phyloP scores from a whole-genome alignment of 2,888 invertebrate species.

The Molanna angustata region DNA sequence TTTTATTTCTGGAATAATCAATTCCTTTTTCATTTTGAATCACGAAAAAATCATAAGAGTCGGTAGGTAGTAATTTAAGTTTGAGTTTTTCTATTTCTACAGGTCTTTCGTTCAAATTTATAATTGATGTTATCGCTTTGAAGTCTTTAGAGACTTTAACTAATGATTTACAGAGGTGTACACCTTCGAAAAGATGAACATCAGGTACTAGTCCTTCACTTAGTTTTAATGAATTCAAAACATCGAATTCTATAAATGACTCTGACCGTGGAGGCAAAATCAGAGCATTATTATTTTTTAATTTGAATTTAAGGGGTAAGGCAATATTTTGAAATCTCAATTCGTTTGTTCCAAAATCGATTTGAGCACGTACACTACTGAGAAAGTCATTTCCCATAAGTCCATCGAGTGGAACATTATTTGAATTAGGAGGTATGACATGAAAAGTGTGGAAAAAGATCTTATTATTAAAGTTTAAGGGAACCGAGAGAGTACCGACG shows the following conservation, averaged over 20 bases:
- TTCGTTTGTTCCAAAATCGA: neutral
- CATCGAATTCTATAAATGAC: neutral
- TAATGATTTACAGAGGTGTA: neutral
- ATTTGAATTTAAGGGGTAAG: neutral
- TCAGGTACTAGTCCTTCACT: neutral
- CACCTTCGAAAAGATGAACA: neutral
- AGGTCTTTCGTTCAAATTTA: neutral
- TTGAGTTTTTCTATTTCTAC: neutral
- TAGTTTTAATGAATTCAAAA: neutral
- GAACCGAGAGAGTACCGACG: neutral
- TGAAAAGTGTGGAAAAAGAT: neutral
- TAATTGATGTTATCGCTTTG: neutral
- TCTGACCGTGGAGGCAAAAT: neutral
- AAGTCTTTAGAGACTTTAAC: neutral
- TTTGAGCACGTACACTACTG: neutral
- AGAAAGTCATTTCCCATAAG: neutral
- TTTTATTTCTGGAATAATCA: neutral
- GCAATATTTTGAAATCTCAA: neutral
- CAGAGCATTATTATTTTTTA: neutral
- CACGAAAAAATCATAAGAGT: neutral
- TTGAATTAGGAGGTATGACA: neutral
- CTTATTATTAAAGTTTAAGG: neutral
- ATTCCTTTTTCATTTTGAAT: neutral
- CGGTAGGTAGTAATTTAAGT: neutral
- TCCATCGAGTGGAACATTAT: neutral